Evolutionary conservation across 1,140 invertebrate species (phyloP).

Genomic region (Lasaia peninsularis): DNA sequence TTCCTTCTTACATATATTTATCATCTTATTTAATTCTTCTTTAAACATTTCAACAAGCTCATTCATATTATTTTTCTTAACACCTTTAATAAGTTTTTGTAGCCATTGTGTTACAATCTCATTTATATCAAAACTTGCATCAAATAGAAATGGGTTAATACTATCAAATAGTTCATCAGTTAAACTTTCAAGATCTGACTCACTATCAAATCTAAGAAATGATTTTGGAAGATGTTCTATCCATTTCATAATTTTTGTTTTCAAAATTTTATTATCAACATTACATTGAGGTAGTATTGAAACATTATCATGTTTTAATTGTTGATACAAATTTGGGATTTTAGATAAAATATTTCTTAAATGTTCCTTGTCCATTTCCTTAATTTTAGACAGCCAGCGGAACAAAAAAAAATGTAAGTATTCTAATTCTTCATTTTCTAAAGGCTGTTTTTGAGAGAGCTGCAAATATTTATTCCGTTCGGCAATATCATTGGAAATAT

Average conservation of each 20-base stretch:
- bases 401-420: conserved; percentile 44
- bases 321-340: not conserved
- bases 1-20: not conserved
- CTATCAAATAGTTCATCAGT: not conserved
- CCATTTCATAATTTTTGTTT: not conserved
- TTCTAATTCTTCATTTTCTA: conserved; percentile 31
- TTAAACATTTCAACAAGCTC: not conserved
- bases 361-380: not conserved
- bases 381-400: conserved; percentile 30
- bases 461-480: conserved; percentile 32
- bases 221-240: not conserved
- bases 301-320: not conserved
- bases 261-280: not conserved
- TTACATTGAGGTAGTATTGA: not conserved
- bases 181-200: not conserved
- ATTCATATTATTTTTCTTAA: not conserved
- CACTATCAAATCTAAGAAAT: not conserved
- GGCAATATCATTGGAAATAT: not conserved
- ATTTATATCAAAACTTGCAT: not conserved
- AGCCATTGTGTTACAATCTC: not conserved
- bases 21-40: not conserved
- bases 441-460: conserved; percentile 21
- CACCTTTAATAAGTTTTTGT: not conserved
- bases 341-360: not conserved
- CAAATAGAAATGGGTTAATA: not conserved